Evolutionary conservation across 2,888 invertebrate species (phyloP), one percentile per base, ranked within the genome.

Genomic region (Chalcis sispes): DNA sequence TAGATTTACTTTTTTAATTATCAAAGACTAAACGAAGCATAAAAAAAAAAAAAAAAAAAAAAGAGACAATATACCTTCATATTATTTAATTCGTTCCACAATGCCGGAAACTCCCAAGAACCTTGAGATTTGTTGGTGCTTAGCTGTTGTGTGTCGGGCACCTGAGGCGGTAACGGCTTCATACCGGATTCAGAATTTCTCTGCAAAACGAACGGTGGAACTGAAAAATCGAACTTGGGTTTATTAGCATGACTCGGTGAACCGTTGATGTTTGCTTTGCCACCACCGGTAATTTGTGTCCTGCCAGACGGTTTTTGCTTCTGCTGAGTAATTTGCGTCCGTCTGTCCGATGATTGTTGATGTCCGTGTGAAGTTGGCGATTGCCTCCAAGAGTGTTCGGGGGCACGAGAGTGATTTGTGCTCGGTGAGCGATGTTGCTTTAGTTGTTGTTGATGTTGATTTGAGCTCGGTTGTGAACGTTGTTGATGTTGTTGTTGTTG

Each of bases 41-140:
- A 10, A 36, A 36, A 36, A 36, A 7, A 36, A 36, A 2, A 2
- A n/a, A 48, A 8, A 8, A 52, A 23, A 52, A 52, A 25, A 52
- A 7, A 52, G 13, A n/a, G n/a, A n/a, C n/a, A 2, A 65, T 36
- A 25, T 13, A 80, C 85, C 81, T 87, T 82, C 15, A 84, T 79
- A 64, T 84, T 83, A 46, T 88, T 85, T 32, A 88, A 78, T 62
- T 88, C 88, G 56, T 87, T 87, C 89, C 89, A 89, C 40, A 89
- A 72, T 4, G 85, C 85, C 75, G 89, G 88, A 61, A 87, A 89
- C 61, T 89, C 89, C 0, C 86, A 82, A 1, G 81, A 72, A 4
- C 77, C 79, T 32, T 81, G 62, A n/a, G 73, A 2, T 25, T 40
- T 23, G 10, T 23, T 52, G 1, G 1, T n/a, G 2, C 62, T 50